A percentile compares a stretch with the other conserved stretches of the same genome.
Evolutionary conservation across 2,113 vertebrate species (phyloP).

Genomic region (Malurus cyaneus): DNA sequence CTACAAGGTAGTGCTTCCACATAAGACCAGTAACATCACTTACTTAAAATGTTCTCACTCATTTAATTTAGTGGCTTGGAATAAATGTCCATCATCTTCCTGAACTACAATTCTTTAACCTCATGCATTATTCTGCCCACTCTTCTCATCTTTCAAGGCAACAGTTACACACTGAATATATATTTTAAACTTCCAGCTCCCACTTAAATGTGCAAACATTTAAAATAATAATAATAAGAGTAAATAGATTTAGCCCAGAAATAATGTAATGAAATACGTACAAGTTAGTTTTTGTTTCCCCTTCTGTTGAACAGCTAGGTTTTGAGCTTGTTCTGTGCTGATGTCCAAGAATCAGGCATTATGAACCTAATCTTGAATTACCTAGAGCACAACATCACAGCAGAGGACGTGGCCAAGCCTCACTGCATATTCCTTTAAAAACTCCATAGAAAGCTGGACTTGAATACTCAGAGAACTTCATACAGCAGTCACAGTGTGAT

Average conservation of each 20-base stretch:
- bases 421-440: not conserved
- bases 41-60: not conserved
- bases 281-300: not conserved
- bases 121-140: not conserved
- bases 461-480: not conserved
- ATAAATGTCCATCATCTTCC: not conserved
- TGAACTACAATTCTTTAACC: not conserved
- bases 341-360: not conserved
- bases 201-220: not conserved
- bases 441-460: not conserved
- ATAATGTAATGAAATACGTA: not conserved
- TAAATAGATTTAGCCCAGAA: not conserved
- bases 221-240: not conserved
- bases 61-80: not conserved
- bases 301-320: not conserved
- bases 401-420: not conserved
- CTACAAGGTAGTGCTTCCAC: not conserved
- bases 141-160: not conserved
- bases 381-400: not conserved
- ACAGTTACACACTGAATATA: not conserved
- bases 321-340: not conserved
- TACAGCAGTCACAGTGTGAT: fast-evolving
- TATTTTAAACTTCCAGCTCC: not conserved
- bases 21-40: not conserved
- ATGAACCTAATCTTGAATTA: not conserved